Evolutionary conservation across 2,113 vertebrate species (phyloP).

Genomic region (Raja brachyura): DNA sequence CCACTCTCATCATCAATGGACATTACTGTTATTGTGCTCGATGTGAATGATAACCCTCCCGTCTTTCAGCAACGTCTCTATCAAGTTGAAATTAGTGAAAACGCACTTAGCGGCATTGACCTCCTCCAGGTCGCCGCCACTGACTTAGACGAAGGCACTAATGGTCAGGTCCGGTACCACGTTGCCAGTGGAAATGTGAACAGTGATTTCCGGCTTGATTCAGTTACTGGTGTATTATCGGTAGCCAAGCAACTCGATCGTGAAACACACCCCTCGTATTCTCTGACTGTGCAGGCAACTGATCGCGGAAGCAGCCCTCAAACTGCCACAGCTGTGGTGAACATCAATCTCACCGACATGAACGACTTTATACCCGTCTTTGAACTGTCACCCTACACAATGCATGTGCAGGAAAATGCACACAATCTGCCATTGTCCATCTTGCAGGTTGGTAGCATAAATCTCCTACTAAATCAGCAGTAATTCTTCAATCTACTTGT

Average conservation of each 20-base stretch:
- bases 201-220: constrained; percentile 81
- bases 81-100: constrained; percentile 75
- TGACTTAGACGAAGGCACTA: constrained; percentile 81
- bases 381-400: constrained; percentile 81
- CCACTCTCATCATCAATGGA: constrained; percentile 75
- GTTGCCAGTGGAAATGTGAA: constrained; percentile 60
- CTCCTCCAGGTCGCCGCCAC: constrained; percentile 73
- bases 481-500: constrained; percentile 5
- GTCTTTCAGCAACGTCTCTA: constrained; percentile 78
- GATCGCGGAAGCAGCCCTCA: constrained; percentile 83
- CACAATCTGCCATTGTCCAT: constrained; percentile 67
- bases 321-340: constrained; percentile 66
- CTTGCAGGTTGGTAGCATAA: constrained; percentile 71
- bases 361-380: constrained; percentile 84
- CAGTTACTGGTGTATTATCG: constrained; percentile 78
- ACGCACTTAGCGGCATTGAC: constrained; percentile 77
- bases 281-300: constrained; percentile 69
- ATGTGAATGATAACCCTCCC: constrained; percentile 88
- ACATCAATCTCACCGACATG: constrained; percentile 70
- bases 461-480: background rate
- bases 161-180: constrained; percentile 84
- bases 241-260: constrained; percentile 83
- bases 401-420: constrained; percentile 78
- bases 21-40: constrained; percentile 75
- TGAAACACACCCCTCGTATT: constrained; percentile 66